Conservation (phyloP, 2,888 invertebrate species). For the Andrena minutula region DNA sequence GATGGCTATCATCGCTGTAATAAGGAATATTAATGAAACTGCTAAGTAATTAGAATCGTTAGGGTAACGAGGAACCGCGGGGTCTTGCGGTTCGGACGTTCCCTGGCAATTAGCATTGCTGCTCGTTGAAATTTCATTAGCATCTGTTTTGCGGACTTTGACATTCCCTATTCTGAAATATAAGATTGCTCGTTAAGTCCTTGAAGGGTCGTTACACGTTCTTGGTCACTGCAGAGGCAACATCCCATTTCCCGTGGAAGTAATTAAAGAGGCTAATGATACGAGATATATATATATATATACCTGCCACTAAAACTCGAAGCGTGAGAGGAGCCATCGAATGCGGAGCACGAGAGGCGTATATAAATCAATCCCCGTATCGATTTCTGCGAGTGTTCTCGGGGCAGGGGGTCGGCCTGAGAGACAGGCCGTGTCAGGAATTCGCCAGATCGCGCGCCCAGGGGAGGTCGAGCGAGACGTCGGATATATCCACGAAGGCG, state of each 20-base stretch:
- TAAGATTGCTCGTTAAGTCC: too few species aligned
- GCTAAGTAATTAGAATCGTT: constrained; percentile 7
- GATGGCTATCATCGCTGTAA: constrained; percentile 6
- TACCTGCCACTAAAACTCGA: too few species aligned
- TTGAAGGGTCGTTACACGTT: too few species aligned
- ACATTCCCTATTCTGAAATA: too few species aligned
- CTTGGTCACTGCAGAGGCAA: too few species aligned
- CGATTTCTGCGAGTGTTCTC: background rate
- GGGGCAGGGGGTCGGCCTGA: constrained; percentile 8
- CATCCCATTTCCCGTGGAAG: too few species aligned
- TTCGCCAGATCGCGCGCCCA: constrained; percentile 69
- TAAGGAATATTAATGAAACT: constrained; percentile 23
- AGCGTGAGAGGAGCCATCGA: background rate
- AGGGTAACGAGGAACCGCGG: background rate
- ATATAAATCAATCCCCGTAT: background rate
- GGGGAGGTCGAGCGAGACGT: constrained; percentile 77
- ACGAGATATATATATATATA: too few species aligned
- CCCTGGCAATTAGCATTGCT: too few species aligned
- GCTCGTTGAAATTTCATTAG: too few species aligned
- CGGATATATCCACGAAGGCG: constrained; percentile 64
- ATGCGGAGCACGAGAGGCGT: background rate
- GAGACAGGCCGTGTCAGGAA: constrained; percentile 67
- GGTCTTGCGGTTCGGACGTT: too few species aligned
- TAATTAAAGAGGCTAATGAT: too few species aligned
- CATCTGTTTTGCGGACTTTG: too few species aligned